These are phyloP conservation scores for Silurus meridionalis DNA, from an alignment of 2,113 vertebrate genomes.

Conservation along the genomic window DNA sequence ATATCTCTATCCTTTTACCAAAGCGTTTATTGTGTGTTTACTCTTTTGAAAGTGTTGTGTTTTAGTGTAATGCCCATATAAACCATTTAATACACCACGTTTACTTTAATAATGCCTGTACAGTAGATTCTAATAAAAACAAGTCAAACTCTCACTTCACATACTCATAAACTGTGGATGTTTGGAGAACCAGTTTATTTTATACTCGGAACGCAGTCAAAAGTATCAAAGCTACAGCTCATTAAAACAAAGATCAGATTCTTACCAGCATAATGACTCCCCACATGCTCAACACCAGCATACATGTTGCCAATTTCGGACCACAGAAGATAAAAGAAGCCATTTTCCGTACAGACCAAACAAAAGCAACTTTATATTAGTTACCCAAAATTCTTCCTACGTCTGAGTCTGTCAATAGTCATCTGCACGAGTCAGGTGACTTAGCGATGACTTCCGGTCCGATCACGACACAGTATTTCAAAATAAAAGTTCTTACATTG, in stretches of 20 bases:
- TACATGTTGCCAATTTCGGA: slow-evolving; percentile 80
- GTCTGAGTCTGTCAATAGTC: too few species aligned
- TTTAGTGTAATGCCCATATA: not conserved
- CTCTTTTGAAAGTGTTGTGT: not conserved
- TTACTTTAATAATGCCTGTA: not conserved
- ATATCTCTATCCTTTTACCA: not conserved
- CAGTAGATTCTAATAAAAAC: not conserved
- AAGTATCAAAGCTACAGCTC: not conserved
- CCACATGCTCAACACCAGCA: slow-evolving; percentile 76
- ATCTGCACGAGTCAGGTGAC: too few species aligned
- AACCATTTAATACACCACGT: not conserved
- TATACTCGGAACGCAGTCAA: not conserved
- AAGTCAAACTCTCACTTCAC: not conserved
- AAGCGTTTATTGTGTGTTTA: not conserved
- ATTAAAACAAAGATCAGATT: not conserved
- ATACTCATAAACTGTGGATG: not conserved
- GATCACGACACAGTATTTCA: too few species aligned
- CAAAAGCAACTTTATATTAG: not conserved
- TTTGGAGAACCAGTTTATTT: not conserved
- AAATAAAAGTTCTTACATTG: too few species aligned
- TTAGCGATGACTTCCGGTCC: too few species aligned
- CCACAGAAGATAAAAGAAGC: slow-evolving; percentile 67
- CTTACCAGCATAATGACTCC: slow-evolving; percentile 85
- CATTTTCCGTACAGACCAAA: not conserved
- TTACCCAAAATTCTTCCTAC: too few species aligned